Percentiles rank a stretch among this genome's conserved stretches.
These are phyloP conservation scores for Oreamnos americanus DNA, from an alignment of 2,113 vertebrate species.

Conservation along the genomic window DNA sequence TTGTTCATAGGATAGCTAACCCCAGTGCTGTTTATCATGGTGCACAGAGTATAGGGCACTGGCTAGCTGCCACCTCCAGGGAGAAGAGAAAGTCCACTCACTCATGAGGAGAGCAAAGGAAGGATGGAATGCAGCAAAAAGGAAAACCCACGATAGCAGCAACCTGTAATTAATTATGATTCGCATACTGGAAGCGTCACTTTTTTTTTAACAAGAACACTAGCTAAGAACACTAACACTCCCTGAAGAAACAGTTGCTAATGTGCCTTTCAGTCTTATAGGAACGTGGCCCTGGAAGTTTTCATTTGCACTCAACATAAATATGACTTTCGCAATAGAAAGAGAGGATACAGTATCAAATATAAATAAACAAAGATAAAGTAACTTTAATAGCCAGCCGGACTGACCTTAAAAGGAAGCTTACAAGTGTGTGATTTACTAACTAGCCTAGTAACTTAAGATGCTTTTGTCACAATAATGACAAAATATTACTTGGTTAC, in stretches of 20 bases:
- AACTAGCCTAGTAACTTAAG: not conserved
- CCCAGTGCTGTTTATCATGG: not conserved
- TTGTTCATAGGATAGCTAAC: not conserved
- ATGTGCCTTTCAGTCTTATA: not conserved
- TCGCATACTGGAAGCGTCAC: not conserved
- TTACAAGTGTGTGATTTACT: not conserved
- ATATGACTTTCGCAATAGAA: not conserved
- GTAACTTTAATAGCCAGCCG: not conserved
- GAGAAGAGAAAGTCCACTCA: not conserved
- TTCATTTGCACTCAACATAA: not conserved
- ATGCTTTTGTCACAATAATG: not conserved
- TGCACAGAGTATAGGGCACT: not conserved
- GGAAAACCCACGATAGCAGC: not conserved
- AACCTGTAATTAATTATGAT: not conserved
- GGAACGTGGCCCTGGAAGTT: not conserved
- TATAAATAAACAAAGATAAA: conserved; percentile 42
- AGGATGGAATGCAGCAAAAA: not conserved
- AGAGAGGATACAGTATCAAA: not conserved
- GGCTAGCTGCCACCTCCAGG: not conserved
- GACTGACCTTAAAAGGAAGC: not conserved
- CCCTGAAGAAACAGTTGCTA: not conserved
- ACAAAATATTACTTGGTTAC: not conserved
- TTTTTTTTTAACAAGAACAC: not conserved
- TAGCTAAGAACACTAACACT: not conserved
- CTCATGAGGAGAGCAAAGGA: not conserved